Evolutionary conservation across 2,113 vertebrate species (phyloP).

Genomic region (Chloebia gouldiae): DNA sequence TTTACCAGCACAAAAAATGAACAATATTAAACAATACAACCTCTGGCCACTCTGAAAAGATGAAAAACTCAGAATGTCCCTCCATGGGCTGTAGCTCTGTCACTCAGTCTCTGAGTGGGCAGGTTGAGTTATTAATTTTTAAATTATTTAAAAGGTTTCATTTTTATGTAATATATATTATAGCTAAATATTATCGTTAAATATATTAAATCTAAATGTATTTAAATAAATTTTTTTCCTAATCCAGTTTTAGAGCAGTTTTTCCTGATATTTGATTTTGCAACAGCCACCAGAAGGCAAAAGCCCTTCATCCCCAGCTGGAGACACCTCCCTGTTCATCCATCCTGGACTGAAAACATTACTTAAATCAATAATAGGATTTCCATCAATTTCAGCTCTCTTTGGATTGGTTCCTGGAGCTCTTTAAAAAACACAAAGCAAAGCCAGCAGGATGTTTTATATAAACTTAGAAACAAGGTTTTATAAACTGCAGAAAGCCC

Average conservation of each 20-base stretch:
- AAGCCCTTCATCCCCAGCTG: not conserved
- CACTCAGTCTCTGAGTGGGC: not conserved
- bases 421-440: not conserved
- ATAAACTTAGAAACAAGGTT: conserved; percentile 18
- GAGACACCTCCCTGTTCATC: not conserved
- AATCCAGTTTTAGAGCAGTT: not conserved
- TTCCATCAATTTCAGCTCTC: not conserved
- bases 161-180: not conserved
- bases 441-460: not conserved
- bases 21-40: not conserved
- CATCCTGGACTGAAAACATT: not conserved
- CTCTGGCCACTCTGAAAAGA: not conserved
- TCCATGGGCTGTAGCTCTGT: not conserved
- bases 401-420: not conserved
- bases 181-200: not conserved
- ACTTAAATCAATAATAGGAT: not conserved
- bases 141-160: not conserved
- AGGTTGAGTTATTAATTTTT: not conserved
- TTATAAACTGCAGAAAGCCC: conserved; percentile 18
- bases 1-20: no score
- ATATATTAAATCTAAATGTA: not conserved
- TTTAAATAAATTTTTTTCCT: not conserved
- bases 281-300: conserved; percentile 24
- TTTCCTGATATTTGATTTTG: not conserved
- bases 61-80: not conserved